Conservation (phyloP, 2,888 invertebrate species). For the Sipha maydis region DNA sequence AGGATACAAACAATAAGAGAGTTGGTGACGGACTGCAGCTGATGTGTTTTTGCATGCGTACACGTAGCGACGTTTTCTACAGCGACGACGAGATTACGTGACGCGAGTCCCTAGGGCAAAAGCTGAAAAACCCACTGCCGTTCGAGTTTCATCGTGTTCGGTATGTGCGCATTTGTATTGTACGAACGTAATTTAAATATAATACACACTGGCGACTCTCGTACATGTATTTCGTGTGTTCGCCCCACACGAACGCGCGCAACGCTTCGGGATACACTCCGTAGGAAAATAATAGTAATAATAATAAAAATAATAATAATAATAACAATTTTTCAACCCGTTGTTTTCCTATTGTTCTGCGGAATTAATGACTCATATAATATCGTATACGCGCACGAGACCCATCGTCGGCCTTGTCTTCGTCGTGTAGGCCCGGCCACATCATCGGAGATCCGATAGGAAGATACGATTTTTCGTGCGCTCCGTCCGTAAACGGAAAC, state of each 20-base stretch:
- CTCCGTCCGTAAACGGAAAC: slow-evolving; percentile 57
- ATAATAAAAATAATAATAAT: slow-evolving; percentile 14
- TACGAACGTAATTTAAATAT: background rate
- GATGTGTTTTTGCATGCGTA: background rate
- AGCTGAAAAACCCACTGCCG: background rate
- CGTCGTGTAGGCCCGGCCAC: background rate
- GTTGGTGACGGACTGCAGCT: background rate
- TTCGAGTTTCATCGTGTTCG: background rate
- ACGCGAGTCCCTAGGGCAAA: background rate
- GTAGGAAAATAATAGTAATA: background rate
- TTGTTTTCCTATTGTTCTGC: slow-evolving; percentile 54
- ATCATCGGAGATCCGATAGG: slow-evolving; percentile 38
- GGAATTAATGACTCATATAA: slow-evolving; percentile 43
- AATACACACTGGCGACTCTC: background rate
- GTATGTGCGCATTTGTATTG: background rate
- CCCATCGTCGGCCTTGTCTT: background rate
- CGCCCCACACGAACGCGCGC: background rate
- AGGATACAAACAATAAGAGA: background rate
- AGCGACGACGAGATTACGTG: background rate
- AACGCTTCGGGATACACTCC: slow-evolving; percentile 18
- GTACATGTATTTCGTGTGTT: background rate
- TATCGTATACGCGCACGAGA: background rate
- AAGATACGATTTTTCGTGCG: slow-evolving; percentile 58
- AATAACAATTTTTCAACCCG: slow-evolving; percentile 50
- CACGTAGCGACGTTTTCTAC: background rate